Base-by-base conservation (phyloP, 1,140 invertebrate species). In the Neomicropteryx cornuta region DNA sequence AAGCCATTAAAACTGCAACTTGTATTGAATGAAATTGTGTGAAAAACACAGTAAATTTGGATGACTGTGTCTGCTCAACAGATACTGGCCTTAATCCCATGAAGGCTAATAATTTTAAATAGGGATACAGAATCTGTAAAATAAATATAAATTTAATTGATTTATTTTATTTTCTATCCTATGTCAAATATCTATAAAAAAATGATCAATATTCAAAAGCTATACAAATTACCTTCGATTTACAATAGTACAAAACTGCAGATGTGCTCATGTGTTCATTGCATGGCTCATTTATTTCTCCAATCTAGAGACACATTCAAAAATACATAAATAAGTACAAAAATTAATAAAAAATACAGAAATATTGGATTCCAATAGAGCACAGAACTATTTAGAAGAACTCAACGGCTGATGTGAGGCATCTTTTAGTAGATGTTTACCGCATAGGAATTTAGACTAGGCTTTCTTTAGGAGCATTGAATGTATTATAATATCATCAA, bases 201-300 rank as follows among this genome's bases (percentile, higher is more conserved):
- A 18, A 20, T 4, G 34, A 37, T 32, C 14, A 14, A 32, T 32
- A 32, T 13, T 32, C 17, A 32, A 32, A 11, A 32, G 18, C n/a
- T 32, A 17, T 32, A 32, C n/a, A n/a, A 52, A 46, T 46, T 49
- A 73, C 72, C 60, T 83, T 84, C 28, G 74, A 73, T 63, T 87
- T 83, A 58, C 81, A 87, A 48, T 82, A 82, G 53, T 76, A 73
- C 53, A 87, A 62, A 41, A 85, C 73, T 19, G 79, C 79, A 3
- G 81, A 83, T 36, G 79, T 82, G 46, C 79, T 83, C 50, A 81
- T 71, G 36, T 70, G 67, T 38, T 80, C 75, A 37, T 72, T 75
- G 53, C 79, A 74, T 34, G 75, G 72, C 57, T 78, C 75, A 2
- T 69, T 67, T 40, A 77, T 76, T 56, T 80, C 76, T 27, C 76